Base-by-base conservation (phyloP, 1,140 invertebrate genomes). In the Polypedilum vanderplanki region DNA sequence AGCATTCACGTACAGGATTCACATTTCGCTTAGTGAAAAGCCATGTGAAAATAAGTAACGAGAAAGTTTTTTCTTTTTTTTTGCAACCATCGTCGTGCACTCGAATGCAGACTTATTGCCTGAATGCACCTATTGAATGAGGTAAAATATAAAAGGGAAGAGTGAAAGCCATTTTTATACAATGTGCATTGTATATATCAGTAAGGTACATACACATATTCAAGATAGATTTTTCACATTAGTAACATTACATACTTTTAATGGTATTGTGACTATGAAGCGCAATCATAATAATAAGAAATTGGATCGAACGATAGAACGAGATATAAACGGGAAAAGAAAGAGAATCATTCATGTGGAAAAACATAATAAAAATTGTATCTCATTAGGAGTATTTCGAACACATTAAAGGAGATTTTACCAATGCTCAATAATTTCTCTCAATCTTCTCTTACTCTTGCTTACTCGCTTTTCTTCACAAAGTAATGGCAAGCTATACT, bases 1-100 rank as follows among this genome's bases (percentile, higher is more conserved):
- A 57, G 46, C 46, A 57, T 57, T 57, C 46, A 57, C 46, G 46
- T 57, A 57, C 46, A n/a, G 46, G 46, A 57, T 57, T 57, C 46
- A 33, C 24, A 33, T 33, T 57, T 12, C 15, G 12, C 46, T 57
- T 4, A 4, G 12, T 57, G 46, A 57, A 57, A 57, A 57, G 15
- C 15, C 46, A 57, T 57, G 12, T 57, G 12, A n/a, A 57, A 57
- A 57, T 9, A 57, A 57, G 46, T 57, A 57, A 57, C 46, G 46
- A 57, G 46, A 15, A 57, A 57, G 9, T 57, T 57, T 57, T 57
- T 57, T 46, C 15, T 46, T 57, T 15, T 57, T 15, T 57, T 12
- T n/a, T 57, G 46, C 46, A n/a, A n/a, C n/a, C 46, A 4, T 57
- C n/a, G 12, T n/a, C 46, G 46, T 57, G n/a, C 9, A 57, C 46